A percentile compares a stretch with the other conserved stretches of the same genome.
phyloP scores from a whole-genome alignment of 2,888 invertebrate genomes.

The Cactoblastis cactorum region DNA sequence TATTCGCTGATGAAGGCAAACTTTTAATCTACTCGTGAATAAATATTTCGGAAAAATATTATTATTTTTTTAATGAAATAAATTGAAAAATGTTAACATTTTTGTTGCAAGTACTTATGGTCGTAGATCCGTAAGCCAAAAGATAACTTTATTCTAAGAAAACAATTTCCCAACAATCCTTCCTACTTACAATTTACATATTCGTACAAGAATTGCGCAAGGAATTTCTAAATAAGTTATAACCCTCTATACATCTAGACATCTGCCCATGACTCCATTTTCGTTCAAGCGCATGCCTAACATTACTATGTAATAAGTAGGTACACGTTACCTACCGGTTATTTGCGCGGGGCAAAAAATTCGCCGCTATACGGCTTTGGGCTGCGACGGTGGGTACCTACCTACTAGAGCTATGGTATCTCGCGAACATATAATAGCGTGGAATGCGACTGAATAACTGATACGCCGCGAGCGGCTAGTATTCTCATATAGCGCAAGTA shows the following conservation, averaged over 20 bases:
- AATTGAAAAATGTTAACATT: too few relatives aligned
- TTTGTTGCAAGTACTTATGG: too few relatives aligned
- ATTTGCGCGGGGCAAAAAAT: conserved; percentile 68
- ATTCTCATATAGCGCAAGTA: conserved; percentile 45
- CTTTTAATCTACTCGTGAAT: too few relatives aligned
- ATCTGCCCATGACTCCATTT: conserved; percentile 19
- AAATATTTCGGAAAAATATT: too few relatives aligned
- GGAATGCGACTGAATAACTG: conserved; percentile 51
- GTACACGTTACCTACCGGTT: conserved; percentile 55
- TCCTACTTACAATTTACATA: too few relatives aligned
- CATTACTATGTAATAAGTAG: conserved; percentile 40
- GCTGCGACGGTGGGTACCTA: conserved; percentile 35
- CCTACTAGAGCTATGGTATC: conserved; percentile 46
- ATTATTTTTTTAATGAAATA: too few relatives aligned
- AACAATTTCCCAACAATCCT: too few relatives aligned
- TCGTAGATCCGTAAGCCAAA: too few relatives aligned
- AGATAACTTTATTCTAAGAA: too few relatives aligned
- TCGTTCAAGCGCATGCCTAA: conserved; percentile 22
- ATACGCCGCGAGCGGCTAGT: conserved; percentile 38
- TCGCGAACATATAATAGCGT: conserved; percentile 68
- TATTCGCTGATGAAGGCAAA: too few relatives aligned
- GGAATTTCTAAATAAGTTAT: too few relatives aligned
- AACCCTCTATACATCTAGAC: neutral
- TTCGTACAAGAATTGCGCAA: too few relatives aligned
- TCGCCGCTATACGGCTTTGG: conserved; percentile 59